Evolutionary conservation across 2,113 vertebrate genomes (phyloP).

Genomic region (Toxostoma redivivum): DNA sequence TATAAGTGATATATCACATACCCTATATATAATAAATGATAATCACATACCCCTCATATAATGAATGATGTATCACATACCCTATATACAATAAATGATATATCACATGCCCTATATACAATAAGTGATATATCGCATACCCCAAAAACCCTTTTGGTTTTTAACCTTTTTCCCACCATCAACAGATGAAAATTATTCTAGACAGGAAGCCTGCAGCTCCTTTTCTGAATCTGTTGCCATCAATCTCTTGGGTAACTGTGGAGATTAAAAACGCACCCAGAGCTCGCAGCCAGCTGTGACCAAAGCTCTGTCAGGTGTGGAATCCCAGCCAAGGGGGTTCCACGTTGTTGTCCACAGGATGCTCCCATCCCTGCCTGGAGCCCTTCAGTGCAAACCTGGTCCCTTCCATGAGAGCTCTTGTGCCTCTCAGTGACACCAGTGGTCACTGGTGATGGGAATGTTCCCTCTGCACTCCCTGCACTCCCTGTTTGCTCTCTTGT

Average conservation of each 20-base stretch:
- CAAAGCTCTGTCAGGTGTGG: background rate
- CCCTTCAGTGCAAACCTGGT: no score
- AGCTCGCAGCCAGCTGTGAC: background rate
- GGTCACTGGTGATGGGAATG: background rate
- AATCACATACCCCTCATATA: no score
- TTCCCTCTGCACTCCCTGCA: background rate
- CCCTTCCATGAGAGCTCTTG: accelerated
- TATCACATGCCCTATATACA: no score
- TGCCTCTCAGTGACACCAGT: background rate
- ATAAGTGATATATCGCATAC: no score
- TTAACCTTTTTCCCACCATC: background rate
- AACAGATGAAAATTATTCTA: background rate
- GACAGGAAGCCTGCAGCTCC: background rate
- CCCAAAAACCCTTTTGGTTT: background rate
- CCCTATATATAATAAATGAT: no score
- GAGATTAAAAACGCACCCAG: background rate
- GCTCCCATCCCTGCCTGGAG: background rate
- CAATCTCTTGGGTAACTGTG: background rate
- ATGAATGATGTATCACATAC: no score
- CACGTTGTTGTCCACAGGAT: background rate
- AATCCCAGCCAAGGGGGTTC: background rate
- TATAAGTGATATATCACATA: no score
- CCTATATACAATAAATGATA: no score
- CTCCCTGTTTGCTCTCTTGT: background rate
- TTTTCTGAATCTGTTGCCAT: background rate